These are phyloP conservation scores for Clarias pachynema DNA, from an alignment of 2,797 vertebrate genomes.

Conservation along the genomic window DNA sequence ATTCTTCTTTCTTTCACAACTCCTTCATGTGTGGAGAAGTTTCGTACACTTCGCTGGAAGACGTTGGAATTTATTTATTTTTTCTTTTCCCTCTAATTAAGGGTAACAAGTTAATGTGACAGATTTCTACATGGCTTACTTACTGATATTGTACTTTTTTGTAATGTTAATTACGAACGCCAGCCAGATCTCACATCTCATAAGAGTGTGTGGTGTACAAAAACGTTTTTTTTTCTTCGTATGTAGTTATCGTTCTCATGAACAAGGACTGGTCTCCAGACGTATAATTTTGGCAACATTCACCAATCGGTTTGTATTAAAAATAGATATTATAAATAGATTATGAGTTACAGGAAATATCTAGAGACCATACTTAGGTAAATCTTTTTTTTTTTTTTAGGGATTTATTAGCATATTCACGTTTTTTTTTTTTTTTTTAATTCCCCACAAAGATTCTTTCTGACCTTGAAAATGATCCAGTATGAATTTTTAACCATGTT, in stretches of 20 bases:
- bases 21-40: not conserved
- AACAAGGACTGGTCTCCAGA: not conserved
- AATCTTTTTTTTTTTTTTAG: not conserved
- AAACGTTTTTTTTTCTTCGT: not conserved
- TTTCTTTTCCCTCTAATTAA: not conserved
- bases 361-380: not conserved
- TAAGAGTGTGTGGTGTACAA: not conserved
- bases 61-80: not conserved
- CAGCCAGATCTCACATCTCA: not conserved
- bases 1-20: not conserved
- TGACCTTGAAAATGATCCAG: conserved; percentile 44
- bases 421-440: not conserved
- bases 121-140: not conserved
- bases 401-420: conserved; percentile 12
- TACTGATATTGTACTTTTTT: not conserved
- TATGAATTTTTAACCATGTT: conserved; percentile 48
- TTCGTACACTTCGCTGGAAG: not conserved
- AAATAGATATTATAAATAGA: not conserved
- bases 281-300: not conserved
- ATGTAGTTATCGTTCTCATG: not conserved
- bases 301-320: not conserved
- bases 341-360: not conserved
- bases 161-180: not conserved
- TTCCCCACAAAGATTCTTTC: conserved; percentile 5
- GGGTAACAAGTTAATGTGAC: not conserved